These are phyloP conservation scores for Notospermus geniculatus DNA, from an alignment of 1,140 invertebrate species.

Conservation along the genomic window DNA sequence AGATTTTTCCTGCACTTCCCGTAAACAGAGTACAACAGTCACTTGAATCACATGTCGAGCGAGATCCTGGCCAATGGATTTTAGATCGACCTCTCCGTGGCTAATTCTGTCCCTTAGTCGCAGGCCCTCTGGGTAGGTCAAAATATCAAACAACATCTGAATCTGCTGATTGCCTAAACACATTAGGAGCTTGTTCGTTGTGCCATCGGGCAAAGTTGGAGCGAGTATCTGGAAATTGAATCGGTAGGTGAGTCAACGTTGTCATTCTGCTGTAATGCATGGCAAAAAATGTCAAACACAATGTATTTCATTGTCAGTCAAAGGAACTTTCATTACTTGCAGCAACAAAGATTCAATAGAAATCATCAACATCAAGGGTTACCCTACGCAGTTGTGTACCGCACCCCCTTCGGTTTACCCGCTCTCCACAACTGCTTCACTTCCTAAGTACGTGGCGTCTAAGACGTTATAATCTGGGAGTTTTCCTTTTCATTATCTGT, in stretches of 20 bases:
- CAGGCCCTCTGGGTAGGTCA: constrained; percentile 46
- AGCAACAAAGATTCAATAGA: background rate
- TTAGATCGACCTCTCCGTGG: constrained; percentile 41
- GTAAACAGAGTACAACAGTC: too few species aligned
- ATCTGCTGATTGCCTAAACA: constrained; percentile 21
- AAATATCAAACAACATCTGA: constrained; percentile 41
- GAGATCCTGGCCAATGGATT: constrained; percentile 17
- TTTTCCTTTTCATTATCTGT: too few species aligned
- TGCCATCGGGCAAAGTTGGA: constrained; percentile 19
- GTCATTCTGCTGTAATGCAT: too few species aligned
- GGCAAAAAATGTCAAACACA: too few species aligned
- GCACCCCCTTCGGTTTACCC: too few species aligned
- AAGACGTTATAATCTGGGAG: too few species aligned
- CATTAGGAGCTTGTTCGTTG: constrained; percentile 25
- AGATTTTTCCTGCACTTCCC: background rate
- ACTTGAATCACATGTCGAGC: constrained; percentile 7
- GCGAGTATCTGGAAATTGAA: constrained; percentile 31
- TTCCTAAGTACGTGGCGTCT: too few species aligned
- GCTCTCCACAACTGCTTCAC: too few species aligned
- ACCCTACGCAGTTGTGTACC: too few species aligned
- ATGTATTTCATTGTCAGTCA: background rate
- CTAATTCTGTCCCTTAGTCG: constrained; percentile 47
- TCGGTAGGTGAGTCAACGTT: background rate
- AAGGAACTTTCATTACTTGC: background rate
- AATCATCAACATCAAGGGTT: background rate